Base-by-base conservation (phyloP, 2,113 vertebrate species). In the Ailuropoda melanoleuca region DNA sequence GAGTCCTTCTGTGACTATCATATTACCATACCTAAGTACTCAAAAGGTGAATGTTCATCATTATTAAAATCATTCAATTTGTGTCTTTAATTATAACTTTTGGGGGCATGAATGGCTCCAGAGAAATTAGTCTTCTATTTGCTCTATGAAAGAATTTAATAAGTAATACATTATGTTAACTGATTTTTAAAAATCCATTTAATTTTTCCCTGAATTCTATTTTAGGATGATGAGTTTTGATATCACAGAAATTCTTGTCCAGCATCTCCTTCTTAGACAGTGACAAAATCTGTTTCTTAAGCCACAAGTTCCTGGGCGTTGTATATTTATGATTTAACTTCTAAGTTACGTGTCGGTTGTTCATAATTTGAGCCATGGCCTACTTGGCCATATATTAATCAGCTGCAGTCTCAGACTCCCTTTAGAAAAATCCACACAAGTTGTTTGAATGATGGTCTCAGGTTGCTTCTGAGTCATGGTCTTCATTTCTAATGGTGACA, bases 41-140 rank as follows among this genome's bases (percentile, higher is more conserved):
- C 56, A 96, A 96, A 98, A 97, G 97, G 97, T 97, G 97, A 98
- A 94, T 39, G 94, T 98, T 98, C 97, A 98, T 95, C 97, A 97
- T 97, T 97, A 98, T 98, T 98, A 98, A 98, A 97, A 98, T 97
- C 97, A 98, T 98, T 98, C 97, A 98, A 98, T 98, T 98, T 98
- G 97, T 97, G 97, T 98, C 97, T 98, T 98, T 98, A 98, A 98
- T 98, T 97, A 97, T 98, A 98, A 98, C 97, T 98, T 98, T 97
- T 97, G 98, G 97, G 97, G 97, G 96, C 96, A 98, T 98, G 97
- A 98, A 98, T 98, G 96, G 97, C 97, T 98, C 97, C 97, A 98
- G 97, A 98, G 97, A 98, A 98, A 98, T 98, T 97, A 98, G 97
- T 97, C 98, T 98, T 98, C 97, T 97, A 98, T 97, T 98, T 98